Base-by-base conservation (phyloP, 2,113 vertebrate species). In the Apus apus region DNA sequence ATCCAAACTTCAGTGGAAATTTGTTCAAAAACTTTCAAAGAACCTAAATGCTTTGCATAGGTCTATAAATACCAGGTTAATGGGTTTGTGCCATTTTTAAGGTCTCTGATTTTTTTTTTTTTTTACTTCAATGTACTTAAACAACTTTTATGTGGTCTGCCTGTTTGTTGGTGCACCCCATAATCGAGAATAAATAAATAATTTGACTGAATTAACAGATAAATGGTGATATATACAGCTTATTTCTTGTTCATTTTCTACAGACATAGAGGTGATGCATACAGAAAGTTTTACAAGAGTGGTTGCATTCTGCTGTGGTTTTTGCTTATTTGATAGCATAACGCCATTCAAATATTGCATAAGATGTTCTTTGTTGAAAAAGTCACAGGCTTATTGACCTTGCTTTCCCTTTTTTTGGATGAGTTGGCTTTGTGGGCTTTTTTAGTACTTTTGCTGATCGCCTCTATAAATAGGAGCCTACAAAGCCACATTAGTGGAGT, bases 401-500 rank as follows among this genome's bases (percentile, higher is more conserved):
- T 84, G 43, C 54, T 46, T 76, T 67, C 29, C 15, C 14, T 71
- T 81, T 71, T 43, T 30, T 67, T 68, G 18, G 21, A 61, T 0
- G 8, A 64, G n/a, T 25, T 64, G 11, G 21, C 13, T 34, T 54
- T 51, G 46, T 43, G 64, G 20, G 8, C 38, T 4, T 18, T 57
- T 80, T 60, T 3, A 53, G 83, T 65, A 27, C 34, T 89, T 93
- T 78, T 77, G 17, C 46, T 56, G 29, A 80, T 50, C 1, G 1
- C 92, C 90, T 93, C 72, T 87, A 66, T 83, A 79, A 90, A 66
- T 23, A 83, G 82, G 46, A 76, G 13, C 40, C 51, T 43, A 85
- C 19, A 51, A 81, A 38, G 36, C 19, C 61, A 26, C 11, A 38
- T 57, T 16, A 60, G 45, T 60, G 16, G 17, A 46, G 13, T 70